Evolutionary conservation across 2,888 invertebrate species (phyloP), one percentile per base, ranked within the genome.

Genomic region (Empis livida): DNA sequence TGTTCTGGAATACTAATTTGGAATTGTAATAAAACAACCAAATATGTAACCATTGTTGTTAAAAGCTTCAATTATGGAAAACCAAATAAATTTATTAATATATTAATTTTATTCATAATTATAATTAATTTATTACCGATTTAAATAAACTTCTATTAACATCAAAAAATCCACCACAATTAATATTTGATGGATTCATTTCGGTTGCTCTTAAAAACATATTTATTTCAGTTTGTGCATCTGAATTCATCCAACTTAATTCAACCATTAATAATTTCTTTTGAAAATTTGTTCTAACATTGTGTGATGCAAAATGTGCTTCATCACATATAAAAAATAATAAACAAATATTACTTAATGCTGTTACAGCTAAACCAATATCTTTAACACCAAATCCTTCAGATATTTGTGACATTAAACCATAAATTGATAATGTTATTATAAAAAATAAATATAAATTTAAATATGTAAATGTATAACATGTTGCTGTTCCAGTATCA

Each of bases 121-220:
- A 23, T 15, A n/a, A 38, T 15, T 30, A 44, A 38, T 15, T 35
- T 47, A 71, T 63, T 65, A 82, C 82, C 54, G 83, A 82, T 72
- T 83, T 83, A 59, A 84, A 84, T 15, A 84, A 72, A 54, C 76
- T 79, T 39, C 84, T 69, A 63, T 83, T 82, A 16, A 84, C 80
- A 57, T 80, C 79, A 53, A 83, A 82, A 64, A 82, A 83, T 30
- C 83, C 84, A 10, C 81, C 82, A 16, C 84, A 73, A 59, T 80
- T 82, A 56, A 84, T 82, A 57, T 81, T 78, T 5, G 83, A 81
- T 1, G 82, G 80, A 62, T 82, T 83, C 81, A 84, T 83, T 67
- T 83, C 82, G 0, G 83, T 84, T 27, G 84, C 83, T 41, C 82
- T 70, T 45, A 84, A 63, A 59, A 84, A 84, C 83, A 83, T 84